These are phyloP conservation scores for Cynoglossus semilaevis DNA, from an alignment of 2,113 vertebrate species.

Conservation along the genomic window DNA sequence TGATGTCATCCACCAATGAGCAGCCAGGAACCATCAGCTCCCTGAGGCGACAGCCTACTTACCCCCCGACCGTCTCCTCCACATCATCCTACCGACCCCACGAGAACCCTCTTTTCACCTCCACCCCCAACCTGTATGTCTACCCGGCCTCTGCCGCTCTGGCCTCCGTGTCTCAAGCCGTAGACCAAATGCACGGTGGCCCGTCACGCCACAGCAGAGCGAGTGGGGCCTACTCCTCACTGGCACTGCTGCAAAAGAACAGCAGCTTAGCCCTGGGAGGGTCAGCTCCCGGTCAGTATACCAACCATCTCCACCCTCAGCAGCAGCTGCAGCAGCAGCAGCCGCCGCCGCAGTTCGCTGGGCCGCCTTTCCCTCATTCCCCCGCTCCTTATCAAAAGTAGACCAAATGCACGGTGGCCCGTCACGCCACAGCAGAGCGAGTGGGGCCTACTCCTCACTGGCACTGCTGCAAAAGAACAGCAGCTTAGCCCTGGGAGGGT, in stretches of 20 bases:
- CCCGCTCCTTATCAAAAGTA: slow-evolving; percentile 86
- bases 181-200: slow-evolving; percentile 89
- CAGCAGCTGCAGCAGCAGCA: slow-evolving; percentile 78
- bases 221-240: slow-evolving; percentile 69
- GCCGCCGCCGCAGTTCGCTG: slow-evolving; percentile 70
- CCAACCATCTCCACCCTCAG: slow-evolving; percentile 83
- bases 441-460: slow-evolving; percentile 74
- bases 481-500: slow-evolving; percentile 71
- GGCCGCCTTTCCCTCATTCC: slow-evolving; percentile 76
- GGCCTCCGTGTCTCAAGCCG: slow-evolving; percentile 88
- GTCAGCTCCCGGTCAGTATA: slow-evolving; percentile 84
- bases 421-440: slow-evolving; percentile 78
- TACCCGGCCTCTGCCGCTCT: slow-evolving; percentile 90
- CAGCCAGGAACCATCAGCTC: slow-evolving; percentile 76
- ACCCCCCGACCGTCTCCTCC: slow-evolving; percentile 82
- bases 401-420: slow-evolving; percentile 89
- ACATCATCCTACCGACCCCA: slow-evolving; percentile 90
- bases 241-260: slow-evolving; percentile 91
- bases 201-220: slow-evolving; percentile 80
- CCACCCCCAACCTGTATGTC: slow-evolving; percentile 90
- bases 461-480: slow-evolving; percentile 90
- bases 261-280: slow-evolving; percentile 73
- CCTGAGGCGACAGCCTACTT: slow-evolving; percentile 86
- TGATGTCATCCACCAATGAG: slow-evolving; percentile 83
- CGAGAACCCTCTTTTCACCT: slow-evolving; percentile 86